Evolutionary conservation across 2,113 vertebrate genomes (phyloP).

Genomic region (Hydrolagus affinis): DNA sequence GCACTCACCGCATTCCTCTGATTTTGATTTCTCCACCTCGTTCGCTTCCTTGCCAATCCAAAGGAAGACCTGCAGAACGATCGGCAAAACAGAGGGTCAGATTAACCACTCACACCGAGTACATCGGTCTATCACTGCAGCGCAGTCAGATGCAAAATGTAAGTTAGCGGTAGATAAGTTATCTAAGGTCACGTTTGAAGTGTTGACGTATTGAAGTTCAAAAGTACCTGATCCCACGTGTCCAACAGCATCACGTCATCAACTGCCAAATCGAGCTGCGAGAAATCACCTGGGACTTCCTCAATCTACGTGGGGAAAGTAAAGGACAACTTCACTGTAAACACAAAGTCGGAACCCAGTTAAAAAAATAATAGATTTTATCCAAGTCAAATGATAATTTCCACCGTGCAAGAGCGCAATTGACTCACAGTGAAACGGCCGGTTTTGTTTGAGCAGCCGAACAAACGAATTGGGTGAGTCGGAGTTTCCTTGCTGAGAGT

Average conservation of each 20-base stretch:
- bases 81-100: neutral
- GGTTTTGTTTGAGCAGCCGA: constrained; percentile 61
- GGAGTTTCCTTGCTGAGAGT: constrained; percentile 41
- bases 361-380: neutral
- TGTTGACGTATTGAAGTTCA: too few species aligned
- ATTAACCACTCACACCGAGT: too few species aligned
- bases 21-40: constrained; percentile 46
- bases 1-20: constrained; percentile 47
- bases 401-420: neutral
- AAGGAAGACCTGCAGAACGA: constrained; percentile 46
- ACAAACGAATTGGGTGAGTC: constrained; percentile 47
- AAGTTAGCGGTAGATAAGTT: too few species aligned
- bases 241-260: constrained; percentile 66
- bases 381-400: neutral
- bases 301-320: constrained; percentile 42
- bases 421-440: constrained; percentile 56
- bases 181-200: too few species aligned
- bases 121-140: too few species aligned
- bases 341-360: neutral
- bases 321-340: neutral
- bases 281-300: constrained; percentile 54
- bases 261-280: constrained; percentile 53
- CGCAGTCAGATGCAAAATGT: too few species aligned
- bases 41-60: constrained; percentile 60
- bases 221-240: constrained; percentile 49